Conservation (phyloP, 2,888 invertebrate genomes). For the Polydrusus pterygomalis region DNA sequence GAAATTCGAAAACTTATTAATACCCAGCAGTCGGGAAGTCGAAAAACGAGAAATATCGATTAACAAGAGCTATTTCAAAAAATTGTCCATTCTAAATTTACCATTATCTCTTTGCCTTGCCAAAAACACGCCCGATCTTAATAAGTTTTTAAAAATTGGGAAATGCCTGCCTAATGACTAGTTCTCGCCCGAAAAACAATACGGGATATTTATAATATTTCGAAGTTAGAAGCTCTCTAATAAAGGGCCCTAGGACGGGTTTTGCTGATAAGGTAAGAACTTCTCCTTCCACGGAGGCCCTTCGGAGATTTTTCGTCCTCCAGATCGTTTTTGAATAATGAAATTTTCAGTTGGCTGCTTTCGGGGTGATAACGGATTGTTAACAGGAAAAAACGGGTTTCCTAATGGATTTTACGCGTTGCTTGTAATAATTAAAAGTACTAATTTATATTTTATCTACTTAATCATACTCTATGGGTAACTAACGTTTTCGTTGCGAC, state of each 20-base stretch:
- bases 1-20: no score
- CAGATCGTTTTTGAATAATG: slow-evolving; percentile 37
- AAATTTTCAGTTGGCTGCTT: slow-evolving; percentile 38
- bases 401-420: slow-evolving; percentile 1
- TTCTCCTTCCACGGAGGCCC: slow-evolving; percentile 14
- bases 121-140: no score
- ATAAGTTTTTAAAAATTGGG: no score
- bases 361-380: slow-evolving; percentile 11
- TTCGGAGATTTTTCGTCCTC: slow-evolving; percentile 25
- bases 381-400: neutral
- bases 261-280: slow-evolving; percentile 32
- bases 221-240: slow-evolving; percentile 1
- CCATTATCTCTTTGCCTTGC: no score
- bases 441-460: neutral
- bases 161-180: no score
- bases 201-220: neutral
- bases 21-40: no score
- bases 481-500: no score
- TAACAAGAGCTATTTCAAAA: no score
- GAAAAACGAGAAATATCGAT: no score
- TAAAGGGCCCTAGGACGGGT: slow-evolving; percentile 14
- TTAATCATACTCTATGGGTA: no score
- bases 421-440: neutral
- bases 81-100: no score
- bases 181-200: neutral